These are phyloP conservation scores for Neodiprion virginianus DNA, from an alignment of 1,140 invertebrate genomes.

Conservation along the genomic window DNA sequence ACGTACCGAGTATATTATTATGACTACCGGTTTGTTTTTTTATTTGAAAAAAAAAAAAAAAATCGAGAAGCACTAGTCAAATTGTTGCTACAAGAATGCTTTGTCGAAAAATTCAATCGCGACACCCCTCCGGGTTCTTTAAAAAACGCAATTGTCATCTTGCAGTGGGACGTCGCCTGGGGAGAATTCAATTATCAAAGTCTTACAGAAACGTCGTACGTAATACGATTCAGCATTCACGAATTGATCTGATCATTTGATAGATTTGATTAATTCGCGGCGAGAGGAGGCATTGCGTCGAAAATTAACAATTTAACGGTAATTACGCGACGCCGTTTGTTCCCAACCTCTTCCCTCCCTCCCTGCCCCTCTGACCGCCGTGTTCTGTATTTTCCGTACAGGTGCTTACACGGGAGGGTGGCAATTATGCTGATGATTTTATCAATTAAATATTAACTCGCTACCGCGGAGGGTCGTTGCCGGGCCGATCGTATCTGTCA, in stretches of 20 bases:
- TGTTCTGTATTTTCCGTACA: not conserved
- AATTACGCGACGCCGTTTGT: not conserved
- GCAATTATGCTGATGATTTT: slow-evolving; percentile 32
- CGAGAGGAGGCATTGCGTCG: not conserved
- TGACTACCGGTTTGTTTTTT: no score
- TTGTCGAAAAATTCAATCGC: no score
- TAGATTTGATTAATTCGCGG: not conserved
- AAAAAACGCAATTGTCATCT: no score
- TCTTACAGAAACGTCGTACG: no score
- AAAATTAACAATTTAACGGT: slow-evolving; percentile 7
- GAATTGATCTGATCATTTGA: not conserved
- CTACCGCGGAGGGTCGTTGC: not conserved
- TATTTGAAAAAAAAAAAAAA: no score
- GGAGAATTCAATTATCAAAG: no score
- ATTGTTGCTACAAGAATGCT: no score
- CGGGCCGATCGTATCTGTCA: slow-evolving; percentile 1
- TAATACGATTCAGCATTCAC: no score
- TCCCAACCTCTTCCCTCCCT: not conserved
- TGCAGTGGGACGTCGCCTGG: no score
- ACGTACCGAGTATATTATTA: no score
- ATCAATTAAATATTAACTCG: slow-evolving; percentile 29
- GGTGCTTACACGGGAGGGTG: not conserved
- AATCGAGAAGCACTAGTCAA: no score
- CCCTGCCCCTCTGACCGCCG: not conserved
- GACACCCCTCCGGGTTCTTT: no score